Evolutionary conservation across 2,113 vertebrate species (phyloP).

Genomic region (Eonycteris spelaea): DNA sequence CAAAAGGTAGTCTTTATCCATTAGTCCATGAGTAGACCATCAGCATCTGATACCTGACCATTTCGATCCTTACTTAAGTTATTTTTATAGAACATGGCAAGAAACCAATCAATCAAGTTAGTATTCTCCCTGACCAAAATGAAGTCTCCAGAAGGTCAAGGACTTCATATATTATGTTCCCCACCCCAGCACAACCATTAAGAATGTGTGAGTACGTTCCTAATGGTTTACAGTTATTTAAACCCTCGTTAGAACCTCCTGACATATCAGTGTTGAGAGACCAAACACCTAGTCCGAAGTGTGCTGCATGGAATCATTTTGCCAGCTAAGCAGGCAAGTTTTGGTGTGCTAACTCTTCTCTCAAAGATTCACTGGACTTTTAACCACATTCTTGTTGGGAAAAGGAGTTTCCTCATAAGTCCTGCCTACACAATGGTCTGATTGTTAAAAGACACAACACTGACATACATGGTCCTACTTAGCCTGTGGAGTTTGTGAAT

Average conservation of each 20-base stretch:
- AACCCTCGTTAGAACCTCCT: not conserved
- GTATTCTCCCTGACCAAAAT: not conserved
- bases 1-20: not conserved
- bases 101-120: not conserved
- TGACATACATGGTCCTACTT: not conserved
- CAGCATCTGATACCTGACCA: not conserved
- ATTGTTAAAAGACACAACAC: not conserved
- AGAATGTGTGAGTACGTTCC: not conserved
- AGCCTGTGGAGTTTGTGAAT: not conserved
- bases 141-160: not conserved
- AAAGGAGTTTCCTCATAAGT: not conserved
- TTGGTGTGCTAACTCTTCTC: not conserved
- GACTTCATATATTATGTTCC: not conserved
- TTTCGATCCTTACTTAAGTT: not conserved
- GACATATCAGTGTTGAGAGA: not conserved
- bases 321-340: not conserved
- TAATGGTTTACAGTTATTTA: not conserved
- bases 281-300: not conserved
- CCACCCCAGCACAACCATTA: not conserved
- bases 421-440: not conserved
- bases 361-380: not conserved
- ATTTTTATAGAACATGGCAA: not conserved
- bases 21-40: not conserved
- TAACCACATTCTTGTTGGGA: not conserved
- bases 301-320: not conserved